Evolutionary conservation across 2,888 invertebrate genomes (phyloP), one percentile per base, ranked within the genome.

Genomic region (Eudasyphora cyanicolor): DNA sequence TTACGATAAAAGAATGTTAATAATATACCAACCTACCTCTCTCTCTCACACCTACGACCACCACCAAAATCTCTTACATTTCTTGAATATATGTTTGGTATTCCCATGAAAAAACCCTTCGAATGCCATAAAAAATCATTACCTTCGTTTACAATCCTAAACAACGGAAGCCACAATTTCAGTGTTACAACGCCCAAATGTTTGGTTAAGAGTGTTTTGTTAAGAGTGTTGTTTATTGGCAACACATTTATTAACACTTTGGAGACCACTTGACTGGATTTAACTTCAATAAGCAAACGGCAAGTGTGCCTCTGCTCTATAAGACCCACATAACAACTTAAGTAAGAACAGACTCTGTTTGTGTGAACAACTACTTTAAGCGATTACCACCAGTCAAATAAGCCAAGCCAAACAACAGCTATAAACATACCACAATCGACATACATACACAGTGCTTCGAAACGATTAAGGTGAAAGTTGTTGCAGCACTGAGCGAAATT

Each of bases 381-480:
- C 35, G 64, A 57, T 73, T 42, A 49, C 24, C 27, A 32, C n/a
- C n/a, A 79, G n/a, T 38, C 57, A 70, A 45, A 51, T 14, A 10
- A 54, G 8, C n/a, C 27, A 29, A 14, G 5, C n/a, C 27, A 14
- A 38, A 67, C 32, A 49, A 62, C 21, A 82, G 89, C 87, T 88
- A 90, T 89, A 91, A 90, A 45, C n/a, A 45, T 5, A 45, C n/a
- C 45, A 14, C 7, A n/a, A 45, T n/a, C n/a, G n/a, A 45, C 45
- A 7, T n/a, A 32, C 4, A 4, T 32, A 8, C 32, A 32, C 32
- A 32, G 32, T 32, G 32, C 8, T 32, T 32, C 32, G 8, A 4
- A 32, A 32, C 32, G 32, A 32, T n/a, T n/a, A n/a, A n/a, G n/a
- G n/a, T n/a, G 32, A 32, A 32, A 32, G 32, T 6, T 32, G 32